A percentile compares a stretch with the other conserved stretches of the same genome.
These are phyloP conservation scores for Zonitis immaculata DNA, from an alignment of 2,888 invertebrate species.

Conservation along the genomic window DNA sequence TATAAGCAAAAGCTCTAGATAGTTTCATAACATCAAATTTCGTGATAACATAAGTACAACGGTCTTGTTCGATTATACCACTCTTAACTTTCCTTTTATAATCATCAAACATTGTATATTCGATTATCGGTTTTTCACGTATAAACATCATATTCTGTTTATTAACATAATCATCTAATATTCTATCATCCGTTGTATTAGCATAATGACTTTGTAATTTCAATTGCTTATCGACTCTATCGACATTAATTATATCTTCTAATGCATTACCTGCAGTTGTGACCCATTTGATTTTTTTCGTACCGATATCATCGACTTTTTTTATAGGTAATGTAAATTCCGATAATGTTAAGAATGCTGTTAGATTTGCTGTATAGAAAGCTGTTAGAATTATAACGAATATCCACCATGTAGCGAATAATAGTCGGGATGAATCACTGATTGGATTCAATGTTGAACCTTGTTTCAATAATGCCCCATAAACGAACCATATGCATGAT, in stretches of 20 bases:
- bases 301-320: conserved; percentile 60
- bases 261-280: conserved; percentile 63
- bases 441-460: conserved; percentile 76
- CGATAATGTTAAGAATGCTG: conserved; percentile 81
- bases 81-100: conserved; percentile 58
- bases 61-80: conserved; percentile 53
- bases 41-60: conserved; percentile 75
- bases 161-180: conserved; percentile 49
- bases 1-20: conserved; percentile 70
- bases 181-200: conserved; percentile 39
- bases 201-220: background rate
- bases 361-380: conserved; percentile 87
- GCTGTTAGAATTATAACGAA: conserved; percentile 83
- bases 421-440: conserved; percentile 75
- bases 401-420: conserved; percentile 90
- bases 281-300: conserved; percentile 62
- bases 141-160: conserved; percentile 57
- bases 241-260: conserved; percentile 53
- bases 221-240: no score
- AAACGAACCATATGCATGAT: conserved; percentile 82
- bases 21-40: conserved; percentile 62
- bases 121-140: conserved; percentile 65
- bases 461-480: conserved; percentile 83
- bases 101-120: conserved; percentile 65
- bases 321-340: conserved; percentile 78